These are phyloP conservation scores for Coregonus suidteri DNA, from an alignment of 2,797 vertebrate species.

Conservation along the genomic window DNA sequence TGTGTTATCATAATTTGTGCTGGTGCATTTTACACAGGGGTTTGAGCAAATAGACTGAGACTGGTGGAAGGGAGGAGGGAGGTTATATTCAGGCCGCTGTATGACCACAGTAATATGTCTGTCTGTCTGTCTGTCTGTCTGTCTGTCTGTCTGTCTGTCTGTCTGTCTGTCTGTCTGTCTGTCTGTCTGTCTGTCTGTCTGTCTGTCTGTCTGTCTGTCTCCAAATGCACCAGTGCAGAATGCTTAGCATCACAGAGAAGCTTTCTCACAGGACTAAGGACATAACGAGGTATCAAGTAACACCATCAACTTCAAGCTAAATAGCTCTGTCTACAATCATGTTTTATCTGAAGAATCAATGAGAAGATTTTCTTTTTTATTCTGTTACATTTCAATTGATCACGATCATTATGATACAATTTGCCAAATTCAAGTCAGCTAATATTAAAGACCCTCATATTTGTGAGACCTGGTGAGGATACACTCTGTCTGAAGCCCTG, in stretches of 20 bases:
- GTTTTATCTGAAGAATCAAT: not conserved
- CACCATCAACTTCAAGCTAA: not conserved
- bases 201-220: not conserved
- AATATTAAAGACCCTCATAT: conserved; percentile 69
- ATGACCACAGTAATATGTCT: not conserved
- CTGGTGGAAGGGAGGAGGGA: conserved; percentile 32
- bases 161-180: too few species aligned
- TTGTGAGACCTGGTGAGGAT: conserved; percentile 70
- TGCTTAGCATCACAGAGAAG: not conserved
- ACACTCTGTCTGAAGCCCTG: conserved; percentile 14
- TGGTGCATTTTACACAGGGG: conserved; percentile 75
- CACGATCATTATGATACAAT: conserved; percentile 72
- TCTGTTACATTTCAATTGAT: conserved; percentile 25
- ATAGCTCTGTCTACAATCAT: not conserved
- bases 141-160: too few species aligned
- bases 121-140: not conserved
- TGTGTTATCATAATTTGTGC: conserved; percentile 80
- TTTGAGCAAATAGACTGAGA: conserved; percentile 65
- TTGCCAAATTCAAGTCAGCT: conserved; percentile 61
- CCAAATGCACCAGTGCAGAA: not conserved
- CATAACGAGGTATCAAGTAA: not conserved
- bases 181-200: too few species aligned
- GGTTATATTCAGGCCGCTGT: conserved; percentile 34
- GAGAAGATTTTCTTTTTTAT: not conserved
- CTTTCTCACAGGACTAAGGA: not conserved